Base-by-base conservation (phyloP, 2,797 vertebrate species). In the Acipenser oxyrinchus region DNA sequence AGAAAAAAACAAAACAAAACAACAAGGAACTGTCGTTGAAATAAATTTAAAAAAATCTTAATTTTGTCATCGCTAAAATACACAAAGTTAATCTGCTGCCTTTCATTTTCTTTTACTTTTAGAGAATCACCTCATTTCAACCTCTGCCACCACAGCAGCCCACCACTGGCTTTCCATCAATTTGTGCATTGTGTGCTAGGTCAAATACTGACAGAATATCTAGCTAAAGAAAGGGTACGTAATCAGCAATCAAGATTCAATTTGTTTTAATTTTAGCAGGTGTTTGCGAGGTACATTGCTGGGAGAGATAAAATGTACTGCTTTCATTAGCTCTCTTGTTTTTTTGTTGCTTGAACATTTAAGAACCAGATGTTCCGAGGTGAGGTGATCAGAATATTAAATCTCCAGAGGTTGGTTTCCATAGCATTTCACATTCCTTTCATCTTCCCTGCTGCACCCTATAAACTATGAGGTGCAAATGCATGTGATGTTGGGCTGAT, bases 341-440 rank as follows among this genome's bases (percentile, higher is more conserved):
- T 72, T 18, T 67, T 88, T 91, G 88, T 85, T 84, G 90, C 88
- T 86, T 90, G 84, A 90, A 88, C 90, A 86, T 92, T 92, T 91
- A 93, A 92, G 90, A 92, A 90, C 91, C 93, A 94, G 93, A 93
- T 94, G 92, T 94, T 93, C 85, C 76, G 90, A 92, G 91, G 91
- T 92, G 90, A 92, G 90, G 90, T 91, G 89, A 91, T 91, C 91
- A 89, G 93, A 92, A 91, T 91, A 91, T 89, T 90, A 87, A 88
- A 86, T 92, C 92, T 91, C 91, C 85, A 87, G 89, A 89, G 92
- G 88, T 93, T 92, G 90, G 89, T 91, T 92, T 91, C 92, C 89
- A 89, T 88, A 90, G 89, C 91, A 87, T 90, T 91, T 90, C 91
- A 90, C 89, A 89, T 90, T 89, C 84, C 85, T 88, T 87, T 88